A percentile compares a stretch with the other conserved stretches of the same genome.
Evolutionary conservation across 2,888 invertebrate genomes (phyloP).

Genomic region (Noctuana brunneofusca): DNA sequence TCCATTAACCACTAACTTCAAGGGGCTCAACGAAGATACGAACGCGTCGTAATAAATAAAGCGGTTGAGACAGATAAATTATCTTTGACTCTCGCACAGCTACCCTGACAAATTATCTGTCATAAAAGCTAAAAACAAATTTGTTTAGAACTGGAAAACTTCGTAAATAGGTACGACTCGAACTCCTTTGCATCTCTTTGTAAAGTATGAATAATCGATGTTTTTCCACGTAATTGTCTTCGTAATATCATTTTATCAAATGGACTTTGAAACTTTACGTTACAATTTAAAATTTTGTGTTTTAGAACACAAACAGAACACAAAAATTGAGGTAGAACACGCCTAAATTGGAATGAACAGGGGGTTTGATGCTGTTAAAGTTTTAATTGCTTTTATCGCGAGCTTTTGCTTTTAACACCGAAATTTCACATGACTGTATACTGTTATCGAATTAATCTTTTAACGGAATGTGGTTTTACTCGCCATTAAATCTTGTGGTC

Average conservation of each 20-base stretch:
- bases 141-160: constrained; percentile 73
- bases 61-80: constrained; percentile 81
- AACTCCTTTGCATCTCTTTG: constrained; percentile 54
- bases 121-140: constrained; percentile 79
- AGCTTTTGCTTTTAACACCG: constrained; percentile 66
- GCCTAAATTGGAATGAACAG: constrained; percentile 57
- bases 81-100: constrained; percentile 78
- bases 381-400: constrained; percentile 78
- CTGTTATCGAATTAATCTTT: constrained; percentile 68
- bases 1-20: constrained; percentile 77
- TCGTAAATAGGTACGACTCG: constrained; percentile 61
- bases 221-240: constrained; percentile 34
- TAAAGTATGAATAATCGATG: constrained; percentile 46
- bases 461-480: constrained; percentile 47
- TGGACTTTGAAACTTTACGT: constrained; percentile 41
- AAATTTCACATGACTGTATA: constrained; percentile 63
- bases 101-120: constrained; percentile 80
- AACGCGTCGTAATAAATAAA: constrained; percentile 81
- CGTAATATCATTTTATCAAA: constrained; percentile 33
- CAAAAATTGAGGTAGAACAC: constrained; percentile 56
- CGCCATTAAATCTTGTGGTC: constrained; percentile 42
- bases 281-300: constrained; percentile 46
- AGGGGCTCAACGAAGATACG: constrained; percentile 75
- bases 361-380: constrained; percentile 68
- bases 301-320: constrained; percentile 52